These are phyloP conservation scores for Eristalis intricaria DNA, from an alignment of 2,888 invertebrate species.

Conservation along the genomic window DNA sequence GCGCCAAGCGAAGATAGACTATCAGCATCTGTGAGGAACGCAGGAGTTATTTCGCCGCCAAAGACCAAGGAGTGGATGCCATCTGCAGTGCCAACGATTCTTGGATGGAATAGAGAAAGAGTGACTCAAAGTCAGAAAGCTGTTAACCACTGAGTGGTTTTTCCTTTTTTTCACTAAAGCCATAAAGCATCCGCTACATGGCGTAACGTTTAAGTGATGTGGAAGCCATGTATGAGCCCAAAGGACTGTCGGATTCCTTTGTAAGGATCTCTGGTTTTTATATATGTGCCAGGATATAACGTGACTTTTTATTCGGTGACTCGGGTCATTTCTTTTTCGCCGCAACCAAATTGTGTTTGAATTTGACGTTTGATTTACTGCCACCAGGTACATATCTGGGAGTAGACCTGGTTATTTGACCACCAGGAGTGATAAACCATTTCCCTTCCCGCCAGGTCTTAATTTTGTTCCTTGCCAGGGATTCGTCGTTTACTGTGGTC, in stretches of 20 bases:
- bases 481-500: slow-evolving; percentile 41
- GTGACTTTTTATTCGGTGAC: slow-evolving; percentile 20
- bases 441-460: slow-evolving; percentile 1
- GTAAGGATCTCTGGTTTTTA: not conserved
- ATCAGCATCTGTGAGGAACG: slow-evolving; percentile 1
- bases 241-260: slow-evolving; percentile 21
- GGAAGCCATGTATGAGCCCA: slow-evolving; percentile 8
- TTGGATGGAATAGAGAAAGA: slow-evolving; percentile 8
- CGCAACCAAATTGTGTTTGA: slow-evolving; percentile 43
- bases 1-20: slow-evolving; percentile 11
- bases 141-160: not conserved
- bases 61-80: slow-evolving; percentile 13
- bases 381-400: slow-evolving; percentile 14
- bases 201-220: not conserved
- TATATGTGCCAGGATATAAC: not conserved
- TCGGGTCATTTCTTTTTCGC: not conserved
- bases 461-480: slow-evolving; percentile 5
- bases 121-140: slow-evolving; percentile 34
- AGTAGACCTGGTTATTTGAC: slow-evolving; percentile 14
- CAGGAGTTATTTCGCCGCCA: not conserved
- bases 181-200: slow-evolving; percentile 31
- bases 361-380: slow-evolving; percentile 68
- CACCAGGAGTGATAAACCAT: slow-evolving; percentile 14
- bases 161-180: not conserved
- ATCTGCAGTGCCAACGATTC: not conserved